Evolutionary conservation across 2,888 invertebrate species (phyloP).

Genomic region (Deilephila elpenor): DNA sequence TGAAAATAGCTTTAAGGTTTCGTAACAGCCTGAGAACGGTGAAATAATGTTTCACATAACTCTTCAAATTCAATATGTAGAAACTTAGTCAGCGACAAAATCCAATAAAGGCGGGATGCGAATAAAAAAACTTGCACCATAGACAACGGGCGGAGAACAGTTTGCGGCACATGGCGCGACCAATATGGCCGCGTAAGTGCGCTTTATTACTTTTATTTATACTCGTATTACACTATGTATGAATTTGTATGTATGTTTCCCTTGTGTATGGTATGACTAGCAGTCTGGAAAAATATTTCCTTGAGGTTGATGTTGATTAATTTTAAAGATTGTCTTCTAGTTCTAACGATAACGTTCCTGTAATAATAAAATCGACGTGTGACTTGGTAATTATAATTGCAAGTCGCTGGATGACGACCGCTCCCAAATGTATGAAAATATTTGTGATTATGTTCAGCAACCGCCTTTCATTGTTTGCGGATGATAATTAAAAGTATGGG

Average conservation of each 20-base stretch:
- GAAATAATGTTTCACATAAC: conserved; percentile 25
- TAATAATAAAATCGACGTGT: too few species aligned
- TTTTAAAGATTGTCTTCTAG: neutral
- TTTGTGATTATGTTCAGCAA: too few species aligned
- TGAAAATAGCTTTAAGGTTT: neutral
- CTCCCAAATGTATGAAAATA: too few species aligned
- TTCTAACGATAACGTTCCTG: too few species aligned
- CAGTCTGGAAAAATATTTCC: too few species aligned
- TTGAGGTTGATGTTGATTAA: neutral
- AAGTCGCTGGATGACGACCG: too few species aligned
- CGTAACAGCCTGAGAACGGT: conserved; percentile 10
- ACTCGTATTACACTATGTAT: conserved; percentile 17
- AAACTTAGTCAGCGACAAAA: conserved; percentile 34
- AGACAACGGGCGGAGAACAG: conserved; percentile 51
- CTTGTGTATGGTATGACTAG: too few species aligned
- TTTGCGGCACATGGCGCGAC: conserved; percentile 44
- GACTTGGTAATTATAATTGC: too few species aligned
- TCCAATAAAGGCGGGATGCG: conserved; percentile 49
- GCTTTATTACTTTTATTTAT: conserved; percentile 39
- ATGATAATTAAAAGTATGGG: too few species aligned
- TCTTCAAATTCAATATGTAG: conserved; percentile 26
- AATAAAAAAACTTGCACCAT: conserved; percentile 56
- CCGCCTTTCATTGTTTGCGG: too few species aligned
- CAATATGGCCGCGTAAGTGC: conserved; percentile 44
- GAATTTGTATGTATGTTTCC: conserved; percentile 4